Evolutionary conservation across 2,113 vertebrate genomes (phyloP).

Genomic region (Climacteris rufus): DNA sequence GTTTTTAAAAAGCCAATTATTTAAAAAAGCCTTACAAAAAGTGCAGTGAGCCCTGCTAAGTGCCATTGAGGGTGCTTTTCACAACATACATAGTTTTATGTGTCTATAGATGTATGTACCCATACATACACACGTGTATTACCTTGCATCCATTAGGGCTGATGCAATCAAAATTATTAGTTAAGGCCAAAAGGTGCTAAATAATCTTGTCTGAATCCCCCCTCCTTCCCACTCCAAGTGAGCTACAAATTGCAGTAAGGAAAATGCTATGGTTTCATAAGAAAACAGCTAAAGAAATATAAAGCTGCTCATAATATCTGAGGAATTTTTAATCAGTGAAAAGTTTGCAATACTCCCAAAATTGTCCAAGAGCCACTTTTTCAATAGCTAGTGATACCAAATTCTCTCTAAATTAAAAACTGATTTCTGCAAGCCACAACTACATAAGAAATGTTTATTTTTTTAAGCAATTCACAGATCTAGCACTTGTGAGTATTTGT

Average conservation of each 20-base stretch:
- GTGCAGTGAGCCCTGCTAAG: neutral
- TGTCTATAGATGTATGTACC: neutral
- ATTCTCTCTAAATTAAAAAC: slow-evolving; percentile 5
- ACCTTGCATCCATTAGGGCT: neutral
- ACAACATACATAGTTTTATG: neutral
- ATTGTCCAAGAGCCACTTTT: neutral
- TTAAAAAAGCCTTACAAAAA: slow-evolving; percentile 10
- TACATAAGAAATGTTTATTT: neutral
- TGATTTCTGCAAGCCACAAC: slow-evolving; percentile 58
- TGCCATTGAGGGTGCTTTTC: neutral
- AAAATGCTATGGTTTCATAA: neutral
- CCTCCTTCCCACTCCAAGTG: neutral
- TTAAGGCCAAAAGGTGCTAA: slow-evolving; percentile 54
- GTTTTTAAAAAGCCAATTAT: neutral
- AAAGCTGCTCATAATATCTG: neutral
- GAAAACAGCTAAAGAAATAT: neutral
- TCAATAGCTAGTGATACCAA: neutral
- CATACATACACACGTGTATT: neutral
- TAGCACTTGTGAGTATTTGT: slow-evolving; percentile 23
- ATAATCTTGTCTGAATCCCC: neutral
- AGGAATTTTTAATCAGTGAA: neutral
- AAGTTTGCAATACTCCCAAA: neutral
- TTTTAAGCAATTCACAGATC: neutral
- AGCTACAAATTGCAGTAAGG: neutral
- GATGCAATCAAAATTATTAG: slow-evolving; percentile 4